A percentile compares a stretch with the other conserved stretches of the same genome.
These are phyloP conservation scores for Asarcornis scutulata DNA, from an alignment of 2,113 vertebrate species.

Conservation along the genomic window DNA sequence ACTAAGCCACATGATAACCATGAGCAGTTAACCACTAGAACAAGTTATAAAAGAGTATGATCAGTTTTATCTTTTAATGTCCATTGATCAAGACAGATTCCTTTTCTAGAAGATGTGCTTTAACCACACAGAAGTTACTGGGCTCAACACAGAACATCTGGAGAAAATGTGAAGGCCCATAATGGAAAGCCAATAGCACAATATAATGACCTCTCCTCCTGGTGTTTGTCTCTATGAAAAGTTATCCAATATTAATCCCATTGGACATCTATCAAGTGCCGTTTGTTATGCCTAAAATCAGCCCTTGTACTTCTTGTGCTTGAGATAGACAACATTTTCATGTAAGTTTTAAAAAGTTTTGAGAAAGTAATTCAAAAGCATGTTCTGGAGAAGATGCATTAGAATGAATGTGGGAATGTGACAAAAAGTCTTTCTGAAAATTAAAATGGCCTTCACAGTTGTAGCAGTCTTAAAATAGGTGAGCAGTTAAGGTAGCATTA, in stretches of 20 bases:
- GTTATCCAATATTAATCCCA: not conserved
- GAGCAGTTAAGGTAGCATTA: not conserved
- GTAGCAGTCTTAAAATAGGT: not conserved
- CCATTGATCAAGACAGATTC: conserved; percentile 12
- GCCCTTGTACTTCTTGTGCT: not conserved
- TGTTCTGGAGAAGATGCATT: not conserved
- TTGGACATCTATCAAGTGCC: not conserved
- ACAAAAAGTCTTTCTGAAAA: not conserved
- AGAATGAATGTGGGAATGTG: not conserved
- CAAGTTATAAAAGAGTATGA: conserved; percentile 50
- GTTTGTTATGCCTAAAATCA: not conserved
- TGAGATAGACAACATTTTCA: not conserved
- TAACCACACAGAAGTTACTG: not conserved
- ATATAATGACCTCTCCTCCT: not conserved
- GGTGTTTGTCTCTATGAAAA: not conserved
- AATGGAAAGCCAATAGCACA: not conserved
- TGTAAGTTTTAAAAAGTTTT: not conserved
- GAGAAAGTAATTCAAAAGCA: not conserved
- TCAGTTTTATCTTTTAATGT: conserved; percentile 50
- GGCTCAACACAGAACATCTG: not conserved
- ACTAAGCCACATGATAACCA: conserved; percentile 48
- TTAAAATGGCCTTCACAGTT: not conserved
- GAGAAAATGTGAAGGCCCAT: not conserved
- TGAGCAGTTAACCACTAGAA: conserved; percentile 60
- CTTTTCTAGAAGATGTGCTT: conserved; percentile 5